Percentiles rank a stretch among this genome's conserved stretches.
phyloP scores from a whole-genome alignment of 2,888 invertebrate genomes.

The Morpho achilles region DNA sequence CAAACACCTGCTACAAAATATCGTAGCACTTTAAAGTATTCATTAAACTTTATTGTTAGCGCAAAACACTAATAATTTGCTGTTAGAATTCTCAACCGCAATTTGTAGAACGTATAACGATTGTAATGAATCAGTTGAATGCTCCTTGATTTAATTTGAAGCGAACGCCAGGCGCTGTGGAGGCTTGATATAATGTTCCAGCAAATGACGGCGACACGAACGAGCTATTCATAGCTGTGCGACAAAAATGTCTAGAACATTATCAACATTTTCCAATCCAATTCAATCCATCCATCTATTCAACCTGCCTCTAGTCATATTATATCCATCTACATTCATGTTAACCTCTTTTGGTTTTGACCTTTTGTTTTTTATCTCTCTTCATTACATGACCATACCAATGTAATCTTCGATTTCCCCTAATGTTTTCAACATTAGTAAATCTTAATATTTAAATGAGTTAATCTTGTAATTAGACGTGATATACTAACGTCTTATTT shows the following conservation, averaged over 20 bases:
- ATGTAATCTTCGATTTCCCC: too few species aligned
- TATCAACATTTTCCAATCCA: too few species aligned
- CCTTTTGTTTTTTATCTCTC: too few species aligned
- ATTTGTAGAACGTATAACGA: constrained; percentile 27
- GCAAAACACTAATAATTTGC: constrained; percentile 13
- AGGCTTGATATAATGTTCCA: constrained; percentile 60
- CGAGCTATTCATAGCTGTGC: neutral
- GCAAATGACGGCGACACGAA: constrained; percentile 56
- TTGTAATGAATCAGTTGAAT: constrained; percentile 47
- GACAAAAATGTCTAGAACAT: neutral
- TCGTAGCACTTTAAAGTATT: constrained; percentile 15
- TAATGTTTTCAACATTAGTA: too few species aligned
- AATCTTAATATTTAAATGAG: too few species aligned
- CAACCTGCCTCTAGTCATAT: too few species aligned
- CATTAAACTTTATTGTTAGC: constrained; percentile 13
- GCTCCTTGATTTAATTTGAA: constrained; percentile 60
- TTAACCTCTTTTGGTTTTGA: too few species aligned
- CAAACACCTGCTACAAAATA: constrained; percentile 17
- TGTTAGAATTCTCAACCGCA: constrained; percentile 19
- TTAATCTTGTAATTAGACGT: too few species aligned
- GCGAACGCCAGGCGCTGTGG: constrained; percentile 39
- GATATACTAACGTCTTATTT: too few species aligned
- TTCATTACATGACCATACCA: too few species aligned
- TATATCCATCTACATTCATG: too few species aligned
- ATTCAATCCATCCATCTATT: too few species aligned